Evolutionary conservation across 2,113 vertebrate species (phyloP).

Genomic region (Nothoprocta perdicaria): DNA sequence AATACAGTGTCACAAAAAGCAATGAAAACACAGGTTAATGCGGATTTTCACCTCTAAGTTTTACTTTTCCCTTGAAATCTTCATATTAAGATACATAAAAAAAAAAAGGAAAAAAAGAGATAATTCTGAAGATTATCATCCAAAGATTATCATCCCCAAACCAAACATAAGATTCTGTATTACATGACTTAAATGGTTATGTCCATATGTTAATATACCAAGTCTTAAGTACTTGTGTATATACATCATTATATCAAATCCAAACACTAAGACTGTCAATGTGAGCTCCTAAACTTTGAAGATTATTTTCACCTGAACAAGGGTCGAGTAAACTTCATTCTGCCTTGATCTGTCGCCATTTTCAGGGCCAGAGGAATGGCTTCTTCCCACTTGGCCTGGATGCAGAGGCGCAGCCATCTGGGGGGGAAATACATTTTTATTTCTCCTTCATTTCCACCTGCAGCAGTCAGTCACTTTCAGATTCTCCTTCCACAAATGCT

Average conservation of each 20-base stretch:
- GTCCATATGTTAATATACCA: neutral
- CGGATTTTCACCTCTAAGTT: neutral
- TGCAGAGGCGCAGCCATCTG: conserved; percentile 94
- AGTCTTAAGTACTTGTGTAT: neutral
- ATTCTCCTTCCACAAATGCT: neutral
- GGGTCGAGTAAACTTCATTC: conserved; percentile 95
- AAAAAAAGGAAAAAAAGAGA: neutral
- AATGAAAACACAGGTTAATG: neutral
- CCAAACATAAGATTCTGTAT: neutral
- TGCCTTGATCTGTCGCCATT: conserved; percentile 95
- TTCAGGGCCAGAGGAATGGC: conserved; percentile 89
- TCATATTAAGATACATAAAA: neutral
- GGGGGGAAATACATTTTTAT: neutral
- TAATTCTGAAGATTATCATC: neutral
- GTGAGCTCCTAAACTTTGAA: neutral
- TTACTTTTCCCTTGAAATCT: neutral
- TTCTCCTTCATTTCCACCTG: neutral
- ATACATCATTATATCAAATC: neutral
- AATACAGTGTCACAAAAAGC: neutral
- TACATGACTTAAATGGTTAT: neutral
- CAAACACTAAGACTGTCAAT: neutral
- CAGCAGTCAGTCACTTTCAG: fast-evolving
- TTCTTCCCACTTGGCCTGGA: conserved; percentile 90
- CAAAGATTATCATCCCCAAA: neutral
- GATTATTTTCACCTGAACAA: conserved; percentile 86